A percentile compares a stretch with the other conserved stretches of the same genome.
These are phyloP conservation scores for Apocheima hispidaria DNA, from an alignment of 2,888 invertebrate genomes.

Conservation along the genomic window DNA sequence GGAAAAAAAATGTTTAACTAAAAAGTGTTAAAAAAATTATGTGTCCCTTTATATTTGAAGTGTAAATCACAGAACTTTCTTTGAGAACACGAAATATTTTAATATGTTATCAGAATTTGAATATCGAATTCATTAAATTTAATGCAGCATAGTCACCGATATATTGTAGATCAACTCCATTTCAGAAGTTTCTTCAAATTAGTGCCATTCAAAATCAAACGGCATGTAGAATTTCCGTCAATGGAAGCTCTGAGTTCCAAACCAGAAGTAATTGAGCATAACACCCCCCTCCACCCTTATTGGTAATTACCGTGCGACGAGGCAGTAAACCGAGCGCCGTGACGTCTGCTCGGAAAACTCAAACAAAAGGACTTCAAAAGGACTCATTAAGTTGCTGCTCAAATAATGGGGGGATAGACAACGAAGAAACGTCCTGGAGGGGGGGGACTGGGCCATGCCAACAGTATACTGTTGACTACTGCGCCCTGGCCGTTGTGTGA, in stretches of 20 bases:
- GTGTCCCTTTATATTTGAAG: no score
- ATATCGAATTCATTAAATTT: background rate
- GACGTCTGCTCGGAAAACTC: slow-evolving; percentile 67
- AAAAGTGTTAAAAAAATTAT: no score
- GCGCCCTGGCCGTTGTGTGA: background rate
- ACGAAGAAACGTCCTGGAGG: slow-evolving; percentile 6
- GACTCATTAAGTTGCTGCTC: slow-evolving; percentile 71
- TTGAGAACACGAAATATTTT: no score
- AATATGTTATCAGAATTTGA: background rate
- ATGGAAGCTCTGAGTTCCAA: slow-evolving; percentile 52
- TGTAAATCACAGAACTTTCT: no score
- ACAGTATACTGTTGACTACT: slow-evolving; percentile 2
- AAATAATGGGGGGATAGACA: slow-evolving; percentile 58
- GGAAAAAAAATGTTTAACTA: background rate
- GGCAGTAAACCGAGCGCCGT: slow-evolving; percentile 48
- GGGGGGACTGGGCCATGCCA: background rate
- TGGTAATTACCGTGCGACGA: slow-evolving; percentile 63
- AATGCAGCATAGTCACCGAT: background rate
- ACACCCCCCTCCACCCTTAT: slow-evolving; percentile 51
- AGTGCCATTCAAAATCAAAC: slow-evolving; percentile 34
- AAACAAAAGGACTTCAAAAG: slow-evolving; percentile 75
- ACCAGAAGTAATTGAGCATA: slow-evolving; percentile 56
- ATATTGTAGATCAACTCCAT: slow-evolving; percentile 3
- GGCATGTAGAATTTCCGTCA: slow-evolving; percentile 49
- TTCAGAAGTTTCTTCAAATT: slow-evolving; percentile 5